Conservation (phyloP, 1,140 invertebrate species). For the Brachionus manjavacas region DNA sequence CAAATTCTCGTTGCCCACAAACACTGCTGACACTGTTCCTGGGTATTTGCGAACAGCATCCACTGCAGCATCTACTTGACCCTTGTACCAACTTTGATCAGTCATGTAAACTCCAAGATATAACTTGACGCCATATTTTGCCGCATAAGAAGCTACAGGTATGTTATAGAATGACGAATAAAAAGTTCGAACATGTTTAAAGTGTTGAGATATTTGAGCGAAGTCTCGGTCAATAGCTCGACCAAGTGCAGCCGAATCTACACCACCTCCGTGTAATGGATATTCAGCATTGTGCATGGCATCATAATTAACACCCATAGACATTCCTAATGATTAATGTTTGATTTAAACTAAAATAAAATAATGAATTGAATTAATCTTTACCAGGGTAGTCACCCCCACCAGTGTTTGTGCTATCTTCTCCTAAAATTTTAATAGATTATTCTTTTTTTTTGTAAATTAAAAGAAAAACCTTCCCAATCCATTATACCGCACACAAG, state of each 20-base stretch:
- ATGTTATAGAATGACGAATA: background rate
- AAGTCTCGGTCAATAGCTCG: background rate
- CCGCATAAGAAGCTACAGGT: background rate
- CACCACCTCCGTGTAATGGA: background rate
- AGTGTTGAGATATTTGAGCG: background rate
- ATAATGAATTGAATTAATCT: background rate
- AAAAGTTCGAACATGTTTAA: background rate
- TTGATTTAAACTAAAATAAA: background rate
- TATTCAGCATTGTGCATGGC: background rate
- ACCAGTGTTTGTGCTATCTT: background rate
- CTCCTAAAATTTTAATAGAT: too few relatives aligned
- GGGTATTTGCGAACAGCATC: background rate
- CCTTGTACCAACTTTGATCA: background rate
- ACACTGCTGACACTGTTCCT: background rate
- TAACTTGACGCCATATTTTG: background rate
- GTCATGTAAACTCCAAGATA: background rate
- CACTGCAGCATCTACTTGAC: background rate
- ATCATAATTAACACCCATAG: background rate
- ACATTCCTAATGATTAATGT: background rate
- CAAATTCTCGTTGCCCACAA: background rate
- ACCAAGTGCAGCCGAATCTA: background rate
- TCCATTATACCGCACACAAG: conserved; percentile 39
- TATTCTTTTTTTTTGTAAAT: too few relatives aligned
- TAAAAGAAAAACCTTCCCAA: background rate
- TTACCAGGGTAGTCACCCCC: background rate